Conservation (phyloP, 2,888 invertebrate species). For the Drosophila ustulata region DNA sequence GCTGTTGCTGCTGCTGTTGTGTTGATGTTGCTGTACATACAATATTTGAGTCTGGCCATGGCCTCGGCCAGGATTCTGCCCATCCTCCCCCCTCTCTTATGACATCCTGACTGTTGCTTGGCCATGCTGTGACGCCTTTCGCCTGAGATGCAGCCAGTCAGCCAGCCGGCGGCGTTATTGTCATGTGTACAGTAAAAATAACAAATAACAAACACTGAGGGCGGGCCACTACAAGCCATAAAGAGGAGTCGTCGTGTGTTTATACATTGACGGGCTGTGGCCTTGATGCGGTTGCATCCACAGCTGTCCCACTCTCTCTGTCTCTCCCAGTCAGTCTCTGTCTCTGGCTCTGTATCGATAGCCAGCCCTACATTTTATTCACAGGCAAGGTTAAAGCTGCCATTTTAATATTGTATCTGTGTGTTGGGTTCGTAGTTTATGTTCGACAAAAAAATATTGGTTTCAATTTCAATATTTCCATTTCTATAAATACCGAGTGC, state of each 20-base stretch:
- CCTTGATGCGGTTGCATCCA: slow-evolving; percentile 55
- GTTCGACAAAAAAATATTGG: slow-evolving; percentile 28
- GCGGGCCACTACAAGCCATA: slow-evolving; percentile 49
- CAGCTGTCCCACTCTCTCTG: not conserved
- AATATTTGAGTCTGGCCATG: slow-evolving; percentile 2
- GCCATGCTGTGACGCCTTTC: not conserved
- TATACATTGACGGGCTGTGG: slow-evolving; percentile 52
- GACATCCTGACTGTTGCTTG: not conserved
- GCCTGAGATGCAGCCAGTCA: slow-evolving; percentile 14
- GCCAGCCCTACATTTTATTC: not conserved
- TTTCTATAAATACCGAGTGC: slow-evolving; percentile 1
- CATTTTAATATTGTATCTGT: slow-evolving; percentile 66
- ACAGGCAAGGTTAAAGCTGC: slow-evolving; percentile 57
- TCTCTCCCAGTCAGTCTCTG: not conserved
- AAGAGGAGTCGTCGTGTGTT: slow-evolving; percentile 21
- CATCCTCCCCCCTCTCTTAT: not conserved
- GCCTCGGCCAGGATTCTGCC: not conserved
- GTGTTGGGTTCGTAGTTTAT: slow-evolving; percentile 59
- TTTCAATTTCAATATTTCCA: slow-evolving; percentile 32
- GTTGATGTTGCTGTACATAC: not conserved
- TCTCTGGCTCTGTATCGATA: not conserved
- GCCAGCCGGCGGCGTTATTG: slow-evolving; percentile 69
- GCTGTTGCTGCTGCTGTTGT: not conserved
- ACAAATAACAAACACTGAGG: slow-evolving; percentile 61
- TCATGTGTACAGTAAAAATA: slow-evolving; percentile 79